phyloP scores from a whole-genome alignment of 2,113 vertebrate species.

The Tamias sibiricus region DNA sequence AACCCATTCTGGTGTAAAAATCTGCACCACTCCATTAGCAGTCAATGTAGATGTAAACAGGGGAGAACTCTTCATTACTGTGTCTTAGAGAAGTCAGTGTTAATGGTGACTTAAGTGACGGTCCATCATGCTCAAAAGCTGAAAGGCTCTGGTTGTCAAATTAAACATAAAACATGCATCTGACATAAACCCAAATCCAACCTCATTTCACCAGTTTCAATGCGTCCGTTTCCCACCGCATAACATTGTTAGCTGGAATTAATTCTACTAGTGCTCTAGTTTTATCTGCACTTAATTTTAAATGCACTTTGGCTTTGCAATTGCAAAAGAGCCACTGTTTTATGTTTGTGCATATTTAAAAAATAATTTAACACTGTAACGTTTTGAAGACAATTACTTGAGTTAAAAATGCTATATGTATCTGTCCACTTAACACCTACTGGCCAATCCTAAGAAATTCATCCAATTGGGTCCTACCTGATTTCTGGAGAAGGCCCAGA shows the following conservation, averaged over 20 bases:
- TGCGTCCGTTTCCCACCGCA: not conserved
- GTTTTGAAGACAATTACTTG: not conserved
- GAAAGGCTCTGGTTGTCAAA: not conserved
- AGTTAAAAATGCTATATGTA: accelerated
- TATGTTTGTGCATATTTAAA: not conserved
- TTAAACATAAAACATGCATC: not conserved
- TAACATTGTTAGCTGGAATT: not conserved
- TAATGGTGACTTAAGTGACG: not conserved
- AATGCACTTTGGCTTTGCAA: not conserved
- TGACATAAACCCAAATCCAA: not conserved
- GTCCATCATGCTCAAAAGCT: not conserved
- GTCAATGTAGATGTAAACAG: accelerated
- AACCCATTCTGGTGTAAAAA: not conserved
- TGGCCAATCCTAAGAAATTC: not conserved
- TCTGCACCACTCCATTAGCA: not conserved
- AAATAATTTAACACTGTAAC: not conserved
- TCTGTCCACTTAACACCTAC: not conserved
- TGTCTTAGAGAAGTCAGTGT: not conserved
- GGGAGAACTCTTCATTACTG: not conserved
- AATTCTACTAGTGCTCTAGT: not conserved
- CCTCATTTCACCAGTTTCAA: too few species aligned
- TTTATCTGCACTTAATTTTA: not conserved
- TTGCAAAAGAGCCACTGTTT: not conserved
- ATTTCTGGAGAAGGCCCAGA: not conserved
- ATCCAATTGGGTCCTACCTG: too few species aligned